These are phyloP conservation scores for Calameuta idolon DNA, from an alignment of 2,888 invertebrate genomes.

Conservation along the genomic window DNA sequence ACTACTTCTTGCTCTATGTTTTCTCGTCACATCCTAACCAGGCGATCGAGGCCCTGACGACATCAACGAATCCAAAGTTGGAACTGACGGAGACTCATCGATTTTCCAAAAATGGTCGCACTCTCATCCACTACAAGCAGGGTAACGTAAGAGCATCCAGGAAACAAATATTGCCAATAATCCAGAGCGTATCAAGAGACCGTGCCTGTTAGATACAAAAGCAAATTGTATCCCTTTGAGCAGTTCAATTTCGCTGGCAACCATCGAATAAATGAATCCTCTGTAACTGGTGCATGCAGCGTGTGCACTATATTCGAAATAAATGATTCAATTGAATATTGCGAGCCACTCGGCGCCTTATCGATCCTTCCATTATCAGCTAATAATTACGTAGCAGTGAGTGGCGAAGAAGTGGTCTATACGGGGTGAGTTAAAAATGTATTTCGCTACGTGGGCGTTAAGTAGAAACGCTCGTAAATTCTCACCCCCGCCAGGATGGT, in stretches of 20 bases:
- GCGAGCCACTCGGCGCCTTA: neutral
- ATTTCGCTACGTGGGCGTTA: neutral
- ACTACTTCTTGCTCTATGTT: constrained; percentile 16
- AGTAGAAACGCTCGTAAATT: neutral
- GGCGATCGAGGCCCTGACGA: constrained; percentile 47
- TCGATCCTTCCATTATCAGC: neutral
- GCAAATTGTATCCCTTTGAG: neutral
- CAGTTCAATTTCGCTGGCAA: neutral
- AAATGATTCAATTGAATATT: neutral
- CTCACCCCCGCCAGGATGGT: neutral
- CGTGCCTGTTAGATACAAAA: constrained; percentile 18
- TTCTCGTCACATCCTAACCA: constrained; percentile 24
- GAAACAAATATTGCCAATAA: constrained; percentile 77
- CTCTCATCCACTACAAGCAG: constrained; percentile 66
- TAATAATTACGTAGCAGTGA: neutral
- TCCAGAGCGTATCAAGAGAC: constrained; percentile 66
- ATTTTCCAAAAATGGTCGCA: neutral
- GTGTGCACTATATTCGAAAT: neutral
- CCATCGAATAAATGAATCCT: neutral
- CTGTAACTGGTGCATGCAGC: neutral
- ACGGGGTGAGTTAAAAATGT: neutral
- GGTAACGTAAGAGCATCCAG: constrained; percentile 73
- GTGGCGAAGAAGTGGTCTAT: neutral
- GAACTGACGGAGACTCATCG: constrained; percentile 36
- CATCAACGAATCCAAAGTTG: constrained; percentile 43